Conservation (phyloP, 2,888 invertebrate genomes). For the Tholera decimalis region DNA sequence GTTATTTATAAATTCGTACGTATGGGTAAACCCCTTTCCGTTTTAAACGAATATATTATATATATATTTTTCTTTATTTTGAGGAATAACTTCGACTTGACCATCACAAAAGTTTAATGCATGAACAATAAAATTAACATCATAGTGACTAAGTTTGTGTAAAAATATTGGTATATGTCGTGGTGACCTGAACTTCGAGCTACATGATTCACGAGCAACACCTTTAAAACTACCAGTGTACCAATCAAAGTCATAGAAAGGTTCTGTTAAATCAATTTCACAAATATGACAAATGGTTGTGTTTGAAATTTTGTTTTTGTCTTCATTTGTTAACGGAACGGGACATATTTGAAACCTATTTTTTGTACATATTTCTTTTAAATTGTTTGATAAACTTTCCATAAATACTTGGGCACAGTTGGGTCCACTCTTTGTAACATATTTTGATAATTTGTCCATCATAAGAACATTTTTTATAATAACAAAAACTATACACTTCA, state of each 20-base stretch:
- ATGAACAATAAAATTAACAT: neutral
- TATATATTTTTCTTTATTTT: too few species aligned
- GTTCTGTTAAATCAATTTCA: neutral
- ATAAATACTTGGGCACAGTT: too few species aligned
- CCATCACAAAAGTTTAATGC: neutral
- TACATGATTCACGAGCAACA: neutral
- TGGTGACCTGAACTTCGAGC: neutral
- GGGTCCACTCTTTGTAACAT: too few species aligned
- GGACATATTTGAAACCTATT: neutral
- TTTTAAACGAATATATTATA: too few species aligned
- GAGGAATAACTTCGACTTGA: neutral
- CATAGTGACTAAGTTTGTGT: neutral
- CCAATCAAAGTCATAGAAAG: neutral
- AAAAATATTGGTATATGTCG: neutral
- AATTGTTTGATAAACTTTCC: too few species aligned
- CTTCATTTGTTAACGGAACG: neutral
- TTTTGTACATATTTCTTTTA: too few species aligned
- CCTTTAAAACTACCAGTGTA: neutral
- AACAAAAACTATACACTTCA: too few species aligned
- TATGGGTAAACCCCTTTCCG: too few species aligned
- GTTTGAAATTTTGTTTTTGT: neutral
- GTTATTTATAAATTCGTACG: too few species aligned
- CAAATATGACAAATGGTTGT: neutral
- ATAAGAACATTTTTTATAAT: too few species aligned
- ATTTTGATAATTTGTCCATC: too few species aligned